Percentiles rank a stretch among this genome's conserved stretches.
These are phyloP conservation scores for Bambusicola thoracicus DNA, from an alignment of 2,113 vertebrate genomes.

Conservation along the genomic window DNA sequence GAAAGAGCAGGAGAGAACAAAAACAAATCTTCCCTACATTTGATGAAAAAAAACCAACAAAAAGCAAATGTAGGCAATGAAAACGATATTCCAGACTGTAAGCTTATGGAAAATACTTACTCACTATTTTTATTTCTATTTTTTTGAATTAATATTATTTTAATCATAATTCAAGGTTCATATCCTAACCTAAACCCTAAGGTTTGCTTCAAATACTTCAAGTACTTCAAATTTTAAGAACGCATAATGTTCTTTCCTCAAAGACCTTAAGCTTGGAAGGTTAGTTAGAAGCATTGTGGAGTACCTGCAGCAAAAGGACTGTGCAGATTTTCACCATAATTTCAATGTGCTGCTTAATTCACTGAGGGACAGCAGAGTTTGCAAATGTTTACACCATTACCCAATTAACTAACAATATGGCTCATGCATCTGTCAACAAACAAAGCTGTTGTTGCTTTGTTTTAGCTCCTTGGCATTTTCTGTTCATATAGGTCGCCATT, in stretches of 20 bases:
- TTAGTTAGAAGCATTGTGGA: not conserved
- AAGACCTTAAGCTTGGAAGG: not conserved
- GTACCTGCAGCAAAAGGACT: slow-evolving; percentile 53
- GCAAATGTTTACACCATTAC: slow-evolving; percentile 99
- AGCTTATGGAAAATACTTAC: slow-evolving; percentile 49
- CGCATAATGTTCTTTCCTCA: not conserved
- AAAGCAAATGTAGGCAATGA: not conserved
- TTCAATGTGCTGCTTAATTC: slow-evolving; percentile 76
- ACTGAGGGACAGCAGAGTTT: slow-evolving; percentile 90
- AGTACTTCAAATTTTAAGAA: not conserved
- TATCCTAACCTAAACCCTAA: not conserved
- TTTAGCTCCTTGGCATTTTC: slow-evolving; percentile 85
- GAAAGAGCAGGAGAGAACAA: not conserved
- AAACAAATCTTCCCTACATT: not conserved
- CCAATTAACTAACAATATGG: slow-evolving; percentile 98
- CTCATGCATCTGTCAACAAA: slow-evolving; percentile 98
- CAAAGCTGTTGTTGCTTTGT: slow-evolving; percentile 96
- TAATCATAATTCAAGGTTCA: slow-evolving; percentile 34
- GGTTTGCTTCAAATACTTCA: not conserved
- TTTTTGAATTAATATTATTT: too few species aligned
- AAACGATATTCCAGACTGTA: slow-evolving; percentile 44
- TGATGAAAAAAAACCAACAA: not conserved
- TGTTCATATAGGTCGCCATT: slow-evolving; percentile 85
- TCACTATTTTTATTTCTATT: not conserved
- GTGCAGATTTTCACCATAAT: slow-evolving; percentile 72